Percentiles rank a stretch among this genome's conserved stretches.
These are phyloP conservation scores for Melitaea cinxia DNA, from an alignment of 1,140 invertebrate species.

Conservation along the genomic window DNA sequence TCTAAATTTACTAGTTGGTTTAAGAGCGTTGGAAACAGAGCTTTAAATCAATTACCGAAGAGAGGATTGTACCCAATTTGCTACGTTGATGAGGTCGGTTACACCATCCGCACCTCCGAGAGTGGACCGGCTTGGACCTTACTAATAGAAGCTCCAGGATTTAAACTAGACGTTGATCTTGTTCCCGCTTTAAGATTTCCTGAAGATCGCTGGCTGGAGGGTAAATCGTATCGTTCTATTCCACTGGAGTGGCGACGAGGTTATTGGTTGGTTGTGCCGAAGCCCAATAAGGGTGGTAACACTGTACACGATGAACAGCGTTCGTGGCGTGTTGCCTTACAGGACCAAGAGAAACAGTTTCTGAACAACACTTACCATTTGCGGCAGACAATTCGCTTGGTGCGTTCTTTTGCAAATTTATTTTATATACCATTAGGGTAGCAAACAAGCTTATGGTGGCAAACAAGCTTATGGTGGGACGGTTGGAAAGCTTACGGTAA, in stretches of 20 bases:
- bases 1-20: slow-evolving; percentile 71
- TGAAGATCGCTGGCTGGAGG: slow-evolving; percentile 48
- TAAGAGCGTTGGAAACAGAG: slow-evolving; percentile 59
- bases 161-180: slow-evolving; percentile 70
- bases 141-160: slow-evolving; percentile 44
- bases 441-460: too few species aligned
- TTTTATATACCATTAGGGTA: not conserved
- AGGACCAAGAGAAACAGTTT: slow-evolving; percentile 57
- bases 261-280: slow-evolving; percentile 62
- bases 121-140: slow-evolving; percentile 79
- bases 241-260: slow-evolving; percentile 38
- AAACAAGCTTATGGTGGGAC: too few species aligned
- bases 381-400: slow-evolving; percentile 48
- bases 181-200: slow-evolving; percentile 75
- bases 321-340: slow-evolving; percentile 62
- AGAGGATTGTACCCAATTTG: slow-evolving; percentile 10
- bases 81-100: slow-evolving; percentile 37
- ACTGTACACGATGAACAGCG: slow-evolving; percentile 39
- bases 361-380: slow-evolving; percentile 51
- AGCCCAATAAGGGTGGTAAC: slow-evolving; percentile 49
- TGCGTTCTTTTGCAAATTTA: slow-evolving; percentile 36
- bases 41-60: slow-evolving; percentile 39
- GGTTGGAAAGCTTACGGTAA: too few species aligned
- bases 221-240: slow-evolving; percentile 43
- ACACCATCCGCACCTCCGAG: slow-evolving; percentile 51